These are phyloP conservation scores for Tetrapedia diversipes DNA, from an alignment of 2,888 invertebrate species.

Conservation along the genomic window DNA sequence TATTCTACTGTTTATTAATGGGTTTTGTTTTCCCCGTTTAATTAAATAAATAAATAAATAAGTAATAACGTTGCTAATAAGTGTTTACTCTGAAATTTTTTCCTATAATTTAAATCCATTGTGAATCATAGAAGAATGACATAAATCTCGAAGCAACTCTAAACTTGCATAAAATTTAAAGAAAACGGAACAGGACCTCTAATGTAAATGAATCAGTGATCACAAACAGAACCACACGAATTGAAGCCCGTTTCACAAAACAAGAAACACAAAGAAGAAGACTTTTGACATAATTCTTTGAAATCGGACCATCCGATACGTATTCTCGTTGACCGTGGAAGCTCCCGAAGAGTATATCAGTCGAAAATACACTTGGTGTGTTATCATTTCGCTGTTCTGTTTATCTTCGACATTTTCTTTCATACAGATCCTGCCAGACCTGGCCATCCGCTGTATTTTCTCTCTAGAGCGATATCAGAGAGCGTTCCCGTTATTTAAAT, in stretches of 20 bases:
- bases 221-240: background rate
- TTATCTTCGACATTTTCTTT: conserved; percentile 35
- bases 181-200: too few relatives aligned
- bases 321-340: background rate
- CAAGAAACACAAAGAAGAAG: background rate
- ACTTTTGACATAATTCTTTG: background rate
- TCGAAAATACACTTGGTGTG: conserved; percentile 24
- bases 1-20: too few relatives aligned
- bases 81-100: too few relatives aligned
- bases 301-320: background rate
- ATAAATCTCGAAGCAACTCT: too few relatives aligned
- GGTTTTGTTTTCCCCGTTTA: too few relatives aligned
- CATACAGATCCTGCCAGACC: background rate
- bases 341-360: background rate
- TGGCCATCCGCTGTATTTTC: background rate
- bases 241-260: background rate
- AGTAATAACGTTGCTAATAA: too few relatives aligned
- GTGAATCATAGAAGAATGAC: too few relatives aligned
- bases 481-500: conserved; percentile 31
- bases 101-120: too few relatives aligned
- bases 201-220: background rate
- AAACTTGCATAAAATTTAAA: too few relatives aligned
- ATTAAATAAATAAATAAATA: too few relatives aligned
- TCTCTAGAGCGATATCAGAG: too few relatives aligned
- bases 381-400: conserved; percentile 17